Conservation (phyloP, 2,888 invertebrate genomes). For the Orthosia cruda region DNA sequence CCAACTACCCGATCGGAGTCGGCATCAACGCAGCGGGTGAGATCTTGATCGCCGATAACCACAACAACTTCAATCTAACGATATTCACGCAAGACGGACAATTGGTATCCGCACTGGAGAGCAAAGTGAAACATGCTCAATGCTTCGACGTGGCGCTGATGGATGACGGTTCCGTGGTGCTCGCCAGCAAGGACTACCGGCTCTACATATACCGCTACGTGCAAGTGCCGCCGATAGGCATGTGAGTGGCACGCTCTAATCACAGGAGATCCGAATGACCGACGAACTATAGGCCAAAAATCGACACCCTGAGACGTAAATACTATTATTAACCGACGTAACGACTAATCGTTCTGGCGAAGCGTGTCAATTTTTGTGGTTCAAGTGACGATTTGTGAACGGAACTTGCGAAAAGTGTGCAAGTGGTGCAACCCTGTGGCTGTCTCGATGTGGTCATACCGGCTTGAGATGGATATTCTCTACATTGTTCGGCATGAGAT, state of each 20-base stretch:
- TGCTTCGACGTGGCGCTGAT: slow-evolving; percentile 99
- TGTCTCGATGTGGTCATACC: slow-evolving; percentile 89
- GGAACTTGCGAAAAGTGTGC: slow-evolving; percentile 84
- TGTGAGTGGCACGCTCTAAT: slow-evolving; percentile 91
- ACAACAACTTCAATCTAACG: slow-evolving; percentile 99
- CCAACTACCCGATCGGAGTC: slow-evolving; percentile 99
- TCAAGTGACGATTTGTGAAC: slow-evolving; percentile 80
- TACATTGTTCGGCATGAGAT: slow-evolving; percentile 86
- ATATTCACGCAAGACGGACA: slow-evolving; percentile 99
- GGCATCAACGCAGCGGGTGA: slow-evolving; percentile 99
- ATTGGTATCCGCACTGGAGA: slow-evolving; percentile 99
- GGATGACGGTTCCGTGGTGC: slow-evolving; percentile 99
- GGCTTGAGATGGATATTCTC: slow-evolving; percentile 82
- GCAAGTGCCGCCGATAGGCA: slow-evolving; percentile 97
- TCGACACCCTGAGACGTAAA: slow-evolving; percentile 80
- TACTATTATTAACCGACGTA: slow-evolving; percentile 76
- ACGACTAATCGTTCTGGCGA: slow-evolving; percentile 76
- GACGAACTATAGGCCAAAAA: slow-evolving; percentile 85
- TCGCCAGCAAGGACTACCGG: slow-evolving; percentile 99
- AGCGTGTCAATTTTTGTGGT: slow-evolving; percentile 88
- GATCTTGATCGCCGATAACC: slow-evolving; percentile 99
- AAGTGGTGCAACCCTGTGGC: slow-evolving; percentile 84
- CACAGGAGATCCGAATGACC: slow-evolving; percentile 89
- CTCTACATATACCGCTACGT: slow-evolving; percentile 99
- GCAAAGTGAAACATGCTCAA: slow-evolving; percentile 99